A percentile compares a stretch with the other conserved stretches of the same genome.
phyloP scores from a whole-genome alignment of 2,113 vertebrate genomes.

The Pao palembangensis region DNA sequence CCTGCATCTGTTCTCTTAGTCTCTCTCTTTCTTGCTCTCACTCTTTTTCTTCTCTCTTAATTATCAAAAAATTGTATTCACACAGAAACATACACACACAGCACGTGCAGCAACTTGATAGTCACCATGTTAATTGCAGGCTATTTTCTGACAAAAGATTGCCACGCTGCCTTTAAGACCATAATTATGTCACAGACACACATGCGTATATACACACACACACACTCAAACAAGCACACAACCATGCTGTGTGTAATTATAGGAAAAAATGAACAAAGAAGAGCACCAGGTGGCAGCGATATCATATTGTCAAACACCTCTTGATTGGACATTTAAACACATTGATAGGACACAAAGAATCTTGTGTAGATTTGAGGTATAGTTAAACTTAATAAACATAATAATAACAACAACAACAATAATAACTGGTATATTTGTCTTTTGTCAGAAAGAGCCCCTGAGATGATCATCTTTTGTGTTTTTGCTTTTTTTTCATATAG shows the following conservation, averaged over 20 bases:
- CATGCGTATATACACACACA: constrained; percentile 19
- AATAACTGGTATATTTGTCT: no score
- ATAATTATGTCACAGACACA: constrained; percentile 47
- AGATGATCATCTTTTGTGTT: no score
- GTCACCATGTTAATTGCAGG: constrained; percentile 50
- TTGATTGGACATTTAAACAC: constrained; percentile 17
- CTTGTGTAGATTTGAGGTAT: background rate
- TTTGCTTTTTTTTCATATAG: no score
- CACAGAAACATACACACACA: constrained; percentile 20
- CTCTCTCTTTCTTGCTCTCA: background rate
- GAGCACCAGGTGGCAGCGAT: constrained; percentile 49
- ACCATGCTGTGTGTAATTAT: constrained; percentile 53
- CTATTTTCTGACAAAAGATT: constrained; percentile 51
- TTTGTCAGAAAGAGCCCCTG: no score
- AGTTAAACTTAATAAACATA: background rate
- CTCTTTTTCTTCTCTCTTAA: constrained; percentile 13
- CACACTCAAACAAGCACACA: constrained; percentile 24
- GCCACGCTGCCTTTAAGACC: constrained; percentile 38
- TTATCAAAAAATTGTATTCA: constrained; percentile 27
- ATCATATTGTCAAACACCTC: constrained; percentile 25
- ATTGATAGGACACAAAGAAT: constrained; percentile 5
- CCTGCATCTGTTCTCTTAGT: constrained; percentile 40
- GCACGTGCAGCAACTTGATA: constrained; percentile 33
- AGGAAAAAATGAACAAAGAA: constrained; percentile 45
- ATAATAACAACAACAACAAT: no score